Conservation (phyloP, 2,797 vertebrate species). For the Petrocephalus sullivani region DNA sequence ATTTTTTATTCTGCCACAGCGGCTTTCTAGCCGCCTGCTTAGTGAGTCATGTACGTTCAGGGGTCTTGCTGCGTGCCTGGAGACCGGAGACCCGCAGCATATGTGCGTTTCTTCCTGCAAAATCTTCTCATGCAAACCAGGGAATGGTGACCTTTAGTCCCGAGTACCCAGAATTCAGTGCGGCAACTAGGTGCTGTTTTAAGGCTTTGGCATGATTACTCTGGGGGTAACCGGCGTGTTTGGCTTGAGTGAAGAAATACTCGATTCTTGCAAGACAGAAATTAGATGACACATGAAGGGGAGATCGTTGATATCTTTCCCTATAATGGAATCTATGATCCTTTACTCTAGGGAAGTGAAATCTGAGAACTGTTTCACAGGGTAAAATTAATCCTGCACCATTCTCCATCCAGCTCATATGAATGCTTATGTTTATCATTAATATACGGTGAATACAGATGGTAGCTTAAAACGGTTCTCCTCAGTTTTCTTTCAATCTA, state of each 20-base stretch:
- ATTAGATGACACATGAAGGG: background rate
- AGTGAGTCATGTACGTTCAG: background rate
- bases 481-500: background rate
- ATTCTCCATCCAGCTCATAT: background rate
- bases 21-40: background rate
- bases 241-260: background rate
- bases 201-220: background rate
- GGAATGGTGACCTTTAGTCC: background rate
- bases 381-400: background rate
- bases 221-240: background rate
- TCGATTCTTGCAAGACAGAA: background rate
- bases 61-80: background rate
- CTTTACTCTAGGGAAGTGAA: background rate
- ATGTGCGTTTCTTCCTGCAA: background rate
- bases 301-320: background rate
- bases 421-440: background rate
- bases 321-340: conserved; percentile 6
- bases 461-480: background rate
- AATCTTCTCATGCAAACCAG: background rate
- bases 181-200: background rate
- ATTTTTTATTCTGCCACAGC: background rate
- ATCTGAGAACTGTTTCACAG: background rate
- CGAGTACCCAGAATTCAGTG: background rate
- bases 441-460: background rate
- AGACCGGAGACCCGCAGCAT: background rate